phyloP scores from a whole-genome alignment of 2,888 invertebrate genomes.

The Gastrophysa polygoni region DNA sequence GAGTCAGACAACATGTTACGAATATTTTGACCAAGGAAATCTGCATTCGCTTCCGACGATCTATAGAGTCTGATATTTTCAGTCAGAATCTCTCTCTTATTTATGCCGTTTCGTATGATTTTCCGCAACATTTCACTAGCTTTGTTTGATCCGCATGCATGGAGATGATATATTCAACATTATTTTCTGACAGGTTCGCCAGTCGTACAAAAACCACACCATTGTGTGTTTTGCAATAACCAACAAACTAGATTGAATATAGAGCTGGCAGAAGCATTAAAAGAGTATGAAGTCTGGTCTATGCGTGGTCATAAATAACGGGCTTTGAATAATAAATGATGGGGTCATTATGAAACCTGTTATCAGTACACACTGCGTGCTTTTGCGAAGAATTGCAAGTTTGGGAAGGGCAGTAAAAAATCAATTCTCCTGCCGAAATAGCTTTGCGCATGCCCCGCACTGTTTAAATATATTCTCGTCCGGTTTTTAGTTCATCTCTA shows the following conservation, averaged over 20 bases:
- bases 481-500: constrained; percentile 34
- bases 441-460: constrained; percentile 46
- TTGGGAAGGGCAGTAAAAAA: constrained; percentile 53
- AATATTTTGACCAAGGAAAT: no score
- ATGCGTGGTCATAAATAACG: constrained; percentile 46
- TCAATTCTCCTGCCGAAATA: constrained; percentile 46
- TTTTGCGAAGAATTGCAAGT: constrained; percentile 53
- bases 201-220: constrained; percentile 22
- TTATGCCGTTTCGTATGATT: not conserved
- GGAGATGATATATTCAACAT: constrained; percentile 26
- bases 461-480: constrained; percentile 44
- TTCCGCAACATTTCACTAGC: not conserved
- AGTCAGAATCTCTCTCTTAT: not conserved
- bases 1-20: no score
- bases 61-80: not conserved
- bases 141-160: not conserved
- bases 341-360: constrained; percentile 50
- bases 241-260: constrained; percentile 35
- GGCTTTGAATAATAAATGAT: constrained; percentile 48
- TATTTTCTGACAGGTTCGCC: constrained; percentile 26
- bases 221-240: constrained; percentile 32
- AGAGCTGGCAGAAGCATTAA: constrained; percentile 34
- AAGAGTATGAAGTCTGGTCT: constrained; percentile 41
- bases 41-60: not conserved
- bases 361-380: constrained; percentile 47